Conservation (phyloP, 92 coral and sea anemone species). For the Parazoanthus atlanticus region DNA sequence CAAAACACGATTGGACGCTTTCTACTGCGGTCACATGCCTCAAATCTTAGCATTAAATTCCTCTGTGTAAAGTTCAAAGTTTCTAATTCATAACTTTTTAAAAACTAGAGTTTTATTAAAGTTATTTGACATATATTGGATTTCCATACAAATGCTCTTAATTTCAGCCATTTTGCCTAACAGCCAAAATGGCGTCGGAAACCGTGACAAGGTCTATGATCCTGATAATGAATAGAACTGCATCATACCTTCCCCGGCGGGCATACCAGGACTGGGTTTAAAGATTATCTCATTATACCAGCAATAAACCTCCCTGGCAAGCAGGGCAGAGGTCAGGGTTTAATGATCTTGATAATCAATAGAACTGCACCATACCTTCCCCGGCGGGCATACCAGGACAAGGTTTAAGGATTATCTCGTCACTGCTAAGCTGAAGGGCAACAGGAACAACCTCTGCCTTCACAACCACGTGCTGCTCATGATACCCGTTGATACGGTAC, state of each 20-base stretch:
- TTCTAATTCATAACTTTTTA: too few relatives aligned
- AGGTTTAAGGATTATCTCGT: slow-evolving; percentile 73
- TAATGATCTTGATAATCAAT: background rate
- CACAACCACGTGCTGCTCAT: slow-evolving; percentile 84
- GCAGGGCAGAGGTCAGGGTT: too few relatives aligned
- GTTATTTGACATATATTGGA: too few relatives aligned
- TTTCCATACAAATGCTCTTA: too few relatives aligned
- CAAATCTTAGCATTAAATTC: too few relatives aligned
- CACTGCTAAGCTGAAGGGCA: slow-evolving; percentile 75
- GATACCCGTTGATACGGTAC: slow-evolving; percentile 91
- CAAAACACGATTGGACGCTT: too few relatives aligned
- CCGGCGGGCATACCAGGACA: slow-evolving; percentile 75
- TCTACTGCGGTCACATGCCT: too few relatives aligned
- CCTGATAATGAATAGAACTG: background rate
- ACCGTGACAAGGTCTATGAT: too few relatives aligned
- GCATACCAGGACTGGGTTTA: slow-evolving; percentile 72
- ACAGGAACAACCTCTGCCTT: slow-evolving; percentile 93
- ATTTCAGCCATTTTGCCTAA: too few relatives aligned
- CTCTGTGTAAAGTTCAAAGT: too few relatives aligned
- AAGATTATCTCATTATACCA: slow-evolving; percentile 35
- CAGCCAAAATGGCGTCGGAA: too few relatives aligned
- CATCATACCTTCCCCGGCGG: slow-evolving; percentile 76
- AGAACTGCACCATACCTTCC: slow-evolving; percentile 60
- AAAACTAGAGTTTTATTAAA: too few relatives aligned
- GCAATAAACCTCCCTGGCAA: background rate